phyloP scores from a whole-genome alignment of 2,113 vertebrate species.

The Myotis brandtii region DNA sequence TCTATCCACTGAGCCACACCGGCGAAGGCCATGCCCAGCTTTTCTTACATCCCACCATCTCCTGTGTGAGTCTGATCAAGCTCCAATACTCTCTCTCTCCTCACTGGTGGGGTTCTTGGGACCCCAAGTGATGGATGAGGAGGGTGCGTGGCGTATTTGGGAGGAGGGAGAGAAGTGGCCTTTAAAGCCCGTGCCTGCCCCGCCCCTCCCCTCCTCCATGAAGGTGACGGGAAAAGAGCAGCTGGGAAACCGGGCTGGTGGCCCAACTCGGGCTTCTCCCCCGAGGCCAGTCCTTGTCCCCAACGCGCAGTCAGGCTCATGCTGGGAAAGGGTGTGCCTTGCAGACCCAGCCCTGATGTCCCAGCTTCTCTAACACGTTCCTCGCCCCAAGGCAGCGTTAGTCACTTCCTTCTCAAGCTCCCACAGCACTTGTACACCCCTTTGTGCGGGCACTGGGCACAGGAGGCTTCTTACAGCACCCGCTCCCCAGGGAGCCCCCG shows the following conservation, averaged over 20 bases:
- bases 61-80: not conserved
- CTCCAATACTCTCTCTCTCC: not conserved
- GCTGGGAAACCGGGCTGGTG: not conserved
- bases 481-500: constrained; percentile 1
- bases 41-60: not conserved
- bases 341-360: constrained; percentile 62
- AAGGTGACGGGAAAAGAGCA: not conserved
- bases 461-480: not conserved
- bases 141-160: not conserved
- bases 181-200: not conserved
- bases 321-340: constrained; percentile 70
- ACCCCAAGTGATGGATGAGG: not conserved
- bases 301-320: constrained; percentile 55
- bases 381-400: constrained; percentile 63
- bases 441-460: not conserved
- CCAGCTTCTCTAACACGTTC: constrained; percentile 55
- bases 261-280: not conserved
- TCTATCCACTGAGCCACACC: too few species aligned
- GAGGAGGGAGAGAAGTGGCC: not conserved
- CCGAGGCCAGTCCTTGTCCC: constrained; percentile 56
- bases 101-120: not conserved
- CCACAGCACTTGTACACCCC: not conserved
- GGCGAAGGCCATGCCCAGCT: not conserved
- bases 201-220: not conserved
- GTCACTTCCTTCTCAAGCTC: constrained; percentile 71